Evolutionary conservation across 30 jellyfish, hydroid and myxozoan genomes (phyloP).

Genomic region (Cassiopea xamachana): DNA sequence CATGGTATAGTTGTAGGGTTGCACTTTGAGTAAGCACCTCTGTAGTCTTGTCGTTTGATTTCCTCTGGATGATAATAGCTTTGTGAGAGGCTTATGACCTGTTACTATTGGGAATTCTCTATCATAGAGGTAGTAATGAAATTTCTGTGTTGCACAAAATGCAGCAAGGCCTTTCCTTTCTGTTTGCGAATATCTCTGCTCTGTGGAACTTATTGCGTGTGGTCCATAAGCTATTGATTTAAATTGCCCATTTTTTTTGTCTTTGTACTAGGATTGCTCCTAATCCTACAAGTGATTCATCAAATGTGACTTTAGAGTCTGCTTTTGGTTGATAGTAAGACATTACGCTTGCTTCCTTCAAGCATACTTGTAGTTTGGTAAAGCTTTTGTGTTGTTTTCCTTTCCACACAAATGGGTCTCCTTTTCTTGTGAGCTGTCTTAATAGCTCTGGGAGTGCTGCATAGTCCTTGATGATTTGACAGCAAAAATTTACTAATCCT

Average conservation of each 20-base stretch:
- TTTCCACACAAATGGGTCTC: constrained; percentile 33
- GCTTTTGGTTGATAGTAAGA: constrained; percentile 52
- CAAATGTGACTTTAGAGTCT: constrained; percentile 52
- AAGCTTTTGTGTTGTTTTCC: constrained; percentile 32
- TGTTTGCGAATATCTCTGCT: constrained; percentile 53
- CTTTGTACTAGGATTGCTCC: constrained; percentile 61
- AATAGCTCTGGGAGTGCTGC: constrained; percentile 53
- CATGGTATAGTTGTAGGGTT: constrained; percentile 12
- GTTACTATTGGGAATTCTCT: constrained; percentile 58
- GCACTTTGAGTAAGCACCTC: constrained; percentile 29
- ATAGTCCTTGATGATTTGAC: constrained; percentile 55
- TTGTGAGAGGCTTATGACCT: constrained; percentile 60
- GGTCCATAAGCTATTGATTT: constrained; percentile 61
- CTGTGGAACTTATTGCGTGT: constrained; percentile 55
- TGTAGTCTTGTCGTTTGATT: constrained; percentile 31
- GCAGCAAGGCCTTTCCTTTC: constrained; percentile 65
- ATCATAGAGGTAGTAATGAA: constrained; percentile 54
- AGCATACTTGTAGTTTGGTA: constrained; percentile 50
- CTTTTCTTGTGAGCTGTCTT: constrained; percentile 2
- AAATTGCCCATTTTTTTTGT: constrained; percentile 33
- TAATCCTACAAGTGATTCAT: constrained; percentile 57
- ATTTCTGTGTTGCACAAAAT: constrained; percentile 50
- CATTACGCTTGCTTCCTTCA: constrained; percentile 22
- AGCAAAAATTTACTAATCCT: constrained; percentile 55
- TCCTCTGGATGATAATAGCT: constrained; percentile 30